Evolutionary conservation across 2,888 invertebrate species (phyloP).

Genomic region (Drosophila helvetica): DNA sequence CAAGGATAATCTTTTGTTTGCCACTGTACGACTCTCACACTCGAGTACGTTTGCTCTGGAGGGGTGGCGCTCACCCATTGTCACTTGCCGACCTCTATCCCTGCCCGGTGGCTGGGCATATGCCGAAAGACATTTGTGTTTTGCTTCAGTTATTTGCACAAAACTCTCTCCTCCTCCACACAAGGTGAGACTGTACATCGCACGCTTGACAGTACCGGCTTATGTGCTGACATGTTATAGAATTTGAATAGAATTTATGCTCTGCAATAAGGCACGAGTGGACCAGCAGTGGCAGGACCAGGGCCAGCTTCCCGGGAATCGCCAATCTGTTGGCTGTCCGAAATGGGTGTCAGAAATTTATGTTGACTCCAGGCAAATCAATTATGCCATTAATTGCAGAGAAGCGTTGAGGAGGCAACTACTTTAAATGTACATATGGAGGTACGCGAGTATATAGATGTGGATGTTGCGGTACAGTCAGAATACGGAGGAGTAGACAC

Average conservation of each 20-base stretch:
- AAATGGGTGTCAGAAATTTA: conserved; percentile 42
- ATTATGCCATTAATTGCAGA: conserved; percentile 62
- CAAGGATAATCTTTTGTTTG: conserved; percentile 79
- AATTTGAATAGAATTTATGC: conserved; percentile 71
- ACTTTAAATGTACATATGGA: conserved; percentile 1
- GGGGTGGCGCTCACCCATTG: conserved; percentile 1
- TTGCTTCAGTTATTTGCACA: conserved; percentile 49
- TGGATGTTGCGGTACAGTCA: neutral
- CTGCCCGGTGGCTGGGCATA: conserved; percentile 5
- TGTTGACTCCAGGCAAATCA: conserved; percentile 56
- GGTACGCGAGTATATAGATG: neutral
- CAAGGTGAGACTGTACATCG: conserved; percentile 38
- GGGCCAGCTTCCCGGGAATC: conserved; percentile 10
- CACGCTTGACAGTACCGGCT: conserved; percentile 56
- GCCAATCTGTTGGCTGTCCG: conserved; percentile 30
- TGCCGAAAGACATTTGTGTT: conserved; percentile 48
- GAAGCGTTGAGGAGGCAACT: conserved; percentile 12
- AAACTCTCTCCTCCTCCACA: conserved; percentile 1
- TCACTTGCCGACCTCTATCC: neutral
- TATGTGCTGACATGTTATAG: conserved; percentile 60
- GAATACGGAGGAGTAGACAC: neutral
- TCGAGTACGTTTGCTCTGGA: conserved; percentile 22
- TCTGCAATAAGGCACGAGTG: conserved; percentile 48
- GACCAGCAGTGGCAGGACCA: conserved; percentile 8
- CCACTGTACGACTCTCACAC: conserved; percentile 57